phyloP scores from a whole-genome alignment of 2,888 invertebrate genomes.

The Latrodectus elegans region DNA sequence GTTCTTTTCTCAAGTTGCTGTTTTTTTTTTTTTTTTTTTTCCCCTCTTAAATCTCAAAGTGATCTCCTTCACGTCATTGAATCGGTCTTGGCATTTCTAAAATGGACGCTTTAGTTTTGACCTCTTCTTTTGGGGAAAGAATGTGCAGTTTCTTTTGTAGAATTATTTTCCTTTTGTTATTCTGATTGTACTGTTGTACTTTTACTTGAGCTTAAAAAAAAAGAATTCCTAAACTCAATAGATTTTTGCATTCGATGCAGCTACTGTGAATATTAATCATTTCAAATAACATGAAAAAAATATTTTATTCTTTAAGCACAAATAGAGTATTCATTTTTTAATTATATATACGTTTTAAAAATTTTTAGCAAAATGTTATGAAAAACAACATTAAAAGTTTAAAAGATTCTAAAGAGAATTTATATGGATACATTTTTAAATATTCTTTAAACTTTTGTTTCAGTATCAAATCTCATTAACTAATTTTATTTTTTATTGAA shows the following conservation, averaged over 20 bases:
- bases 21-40: neutral
- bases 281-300: too few species aligned
- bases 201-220: neutral
- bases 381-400: too few species aligned
- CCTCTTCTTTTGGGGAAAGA: neutral
- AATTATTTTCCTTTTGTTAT: neutral
- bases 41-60: neutral
- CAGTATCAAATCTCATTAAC: too few species aligned
- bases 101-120: slow-evolving; percentile 27
- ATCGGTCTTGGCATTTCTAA: slow-evolving; percentile 25
- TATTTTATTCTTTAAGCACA: too few species aligned
- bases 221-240: neutral
- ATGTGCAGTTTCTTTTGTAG: neutral
- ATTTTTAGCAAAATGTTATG: too few species aligned
- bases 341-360: too few species aligned
- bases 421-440: too few species aligned
- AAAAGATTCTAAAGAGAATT: too few species aligned
- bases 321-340: too few species aligned
- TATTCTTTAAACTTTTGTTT: too few species aligned
- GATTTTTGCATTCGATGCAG: neutral
- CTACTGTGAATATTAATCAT: too few species aligned
- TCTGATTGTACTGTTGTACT: neutral
- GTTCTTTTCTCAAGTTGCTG: neutral
- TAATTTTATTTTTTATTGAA: too few species aligned
- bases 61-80: neutral